Base-by-base conservation (phyloP, 2,797 vertebrate genomes). In the Diplodus sargus region DNA sequence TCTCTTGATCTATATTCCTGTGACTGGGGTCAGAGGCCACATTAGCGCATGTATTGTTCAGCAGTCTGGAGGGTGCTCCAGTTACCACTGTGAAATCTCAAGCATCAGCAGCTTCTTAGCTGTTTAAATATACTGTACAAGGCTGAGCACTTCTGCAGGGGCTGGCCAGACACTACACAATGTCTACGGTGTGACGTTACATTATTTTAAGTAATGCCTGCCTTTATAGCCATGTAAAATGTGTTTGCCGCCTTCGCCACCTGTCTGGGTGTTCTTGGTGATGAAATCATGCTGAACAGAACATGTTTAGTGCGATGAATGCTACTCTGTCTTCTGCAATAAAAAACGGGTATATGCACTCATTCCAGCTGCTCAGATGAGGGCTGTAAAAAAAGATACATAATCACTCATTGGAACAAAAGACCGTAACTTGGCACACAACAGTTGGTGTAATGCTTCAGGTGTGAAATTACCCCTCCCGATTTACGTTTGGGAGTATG, bases 31-130 rank as follows among this genome's bases (percentile, higher is more conserved):
- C 92, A 92, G 69, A 89, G 91, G 91, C 72, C 90, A 88, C 82
- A 85, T 90, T 86, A 85, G 58, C 85, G 88, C 81, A 52, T 70
- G 79, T 78, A 88, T 89, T 91, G 87, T 92, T 91, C 81, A 80
- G 81, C 84, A 78, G 89, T 74, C 89, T 89, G 81, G 52, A 81
- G 83, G 87, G 88, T 74, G 85, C 90, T 93, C 83, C 85, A 79
- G 87, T 93, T 94, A 90, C 90, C 74, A 67, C 85, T 87, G 87
- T 88, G 89, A 92, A 92, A 93, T 92, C 83, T 86, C 71, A 74
- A 82, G 83, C 83, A 81, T 92, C 85, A 77, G 74, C 62, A 8
- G 63, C 78, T 78, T 86, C 81, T 84, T 88, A 87, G 76, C 79
- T 66, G 77, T 89, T 89, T 85, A 89, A 90, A 91, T 90, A 86